These are phyloP conservation scores for Cotesia chilonis DNA, from an alignment of 1,140 invertebrate species.

Conservation along the genomic window DNA sequence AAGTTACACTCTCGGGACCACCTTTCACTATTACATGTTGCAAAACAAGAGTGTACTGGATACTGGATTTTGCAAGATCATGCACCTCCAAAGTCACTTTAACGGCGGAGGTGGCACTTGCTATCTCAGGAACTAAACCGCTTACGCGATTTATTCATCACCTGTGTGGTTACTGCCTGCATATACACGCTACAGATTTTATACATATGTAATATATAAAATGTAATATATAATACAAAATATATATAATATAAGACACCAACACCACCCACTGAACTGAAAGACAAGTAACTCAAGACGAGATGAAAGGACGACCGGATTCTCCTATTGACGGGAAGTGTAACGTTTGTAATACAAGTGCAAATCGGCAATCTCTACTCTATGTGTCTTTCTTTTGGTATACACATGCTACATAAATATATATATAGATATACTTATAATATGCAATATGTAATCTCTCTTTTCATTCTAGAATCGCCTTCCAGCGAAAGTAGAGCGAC, in stretches of 20 bases:
- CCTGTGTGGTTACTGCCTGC: not conserved
- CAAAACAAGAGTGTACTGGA: slow-evolving; percentile 15
- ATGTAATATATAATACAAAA: too few relatives aligned
- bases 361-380: not conserved
- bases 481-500: slow-evolving; percentile 23
- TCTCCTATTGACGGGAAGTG: slow-evolving; percentile 27
- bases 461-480: slow-evolving; percentile 14
- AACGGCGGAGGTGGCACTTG: not conserved
- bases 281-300: slow-evolving; percentile 13
- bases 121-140: slow-evolving; percentile 20
- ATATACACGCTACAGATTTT: not conserved
- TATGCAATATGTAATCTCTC: not conserved
- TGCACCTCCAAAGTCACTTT: slow-evolving; percentile 25
- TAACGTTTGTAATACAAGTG: not conserved
- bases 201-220: not conserved
- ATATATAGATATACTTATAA: not conserved
- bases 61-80: slow-evolving; percentile 23
- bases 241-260: not conserved
- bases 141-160: slow-evolving; percentile 14
- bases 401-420: not conserved
- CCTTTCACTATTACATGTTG: slow-evolving; percentile 30
- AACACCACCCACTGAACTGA: slow-evolving; percentile 8
- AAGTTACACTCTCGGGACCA: slow-evolving; percentile 6
- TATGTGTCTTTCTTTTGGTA: slow-evolving; percentile 1
- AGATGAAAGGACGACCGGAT: slow-evolving; percentile 29